Evolutionary conservation across 2,113 vertebrate species (phyloP), one percentile per base, ranked within the genome.

Genomic region (Bubo scandiacus): DNA sequence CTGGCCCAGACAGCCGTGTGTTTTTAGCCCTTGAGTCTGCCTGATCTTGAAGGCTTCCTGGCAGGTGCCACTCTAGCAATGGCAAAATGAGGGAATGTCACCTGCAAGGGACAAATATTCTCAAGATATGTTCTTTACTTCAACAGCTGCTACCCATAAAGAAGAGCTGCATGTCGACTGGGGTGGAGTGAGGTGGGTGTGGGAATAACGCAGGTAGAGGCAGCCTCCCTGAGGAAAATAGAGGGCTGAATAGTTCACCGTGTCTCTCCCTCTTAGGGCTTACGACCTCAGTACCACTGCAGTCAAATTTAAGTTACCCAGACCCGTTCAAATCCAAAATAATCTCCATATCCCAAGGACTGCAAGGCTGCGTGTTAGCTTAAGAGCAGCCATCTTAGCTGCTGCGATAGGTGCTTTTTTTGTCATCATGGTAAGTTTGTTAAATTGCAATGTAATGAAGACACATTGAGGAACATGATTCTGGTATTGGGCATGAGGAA

Each of bases 21-120:
- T 61, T 59, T 27, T 86, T 20, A 49, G 66, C 30, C 51, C 43
- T 49, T 29, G 27, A 47, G 6, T 25, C 30, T 78, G 59, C 51
- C 52, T 0, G 0, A 14, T 58, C 54, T 27, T 0, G 0, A 77
- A 65, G 32, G 34, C n/a, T 94, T 73, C 75, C 42, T 67, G 75
- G 38, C 49, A 86, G 61, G 34, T 1, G 0, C 58, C 1, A 3
- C 10, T 40, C 65, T 15, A 79, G 65, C 25, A 21, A 16, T 12
- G 32, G 55, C 29, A 91, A 45, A 79, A 55, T 47, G 20, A 38
- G 34, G 26, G 22, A 78, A 38, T 26, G 32, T 40, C 57, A 51
- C 32, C 51, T 66, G 27, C 2, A 7, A 87, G 32, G 38, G 38
- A 51, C n/a, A 66, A 30, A 63, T 6, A 45, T n/a, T 67, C 47